These are phyloP conservation scores for Kryptopterus vitreolus DNA, from an alignment of 2,797 vertebrate genomes.

Conservation along the genomic window DNA sequence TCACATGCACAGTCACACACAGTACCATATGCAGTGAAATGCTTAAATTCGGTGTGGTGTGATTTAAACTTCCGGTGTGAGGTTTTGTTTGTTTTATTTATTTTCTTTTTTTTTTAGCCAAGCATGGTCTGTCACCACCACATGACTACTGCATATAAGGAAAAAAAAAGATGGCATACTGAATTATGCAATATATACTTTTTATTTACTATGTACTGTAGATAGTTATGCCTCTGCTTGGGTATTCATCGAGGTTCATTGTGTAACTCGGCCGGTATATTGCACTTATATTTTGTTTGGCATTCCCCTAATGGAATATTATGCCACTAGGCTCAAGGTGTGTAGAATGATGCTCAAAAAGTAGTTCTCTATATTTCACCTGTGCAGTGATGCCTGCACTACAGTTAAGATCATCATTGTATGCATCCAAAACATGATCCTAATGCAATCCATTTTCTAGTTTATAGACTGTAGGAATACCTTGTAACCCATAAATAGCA, in stretches of 20 bases:
- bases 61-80: background rate
- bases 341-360: background rate
- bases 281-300: background rate
- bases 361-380: conserved; percentile 6
- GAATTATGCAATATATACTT: background rate
- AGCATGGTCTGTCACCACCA: background rate
- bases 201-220: background rate
- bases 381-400: conserved; percentile 44
- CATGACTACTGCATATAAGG: background rate
- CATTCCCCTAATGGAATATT: background rate
- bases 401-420: conserved; percentile 57
- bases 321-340: background rate
- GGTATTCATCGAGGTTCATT: background rate
- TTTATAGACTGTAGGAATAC: background rate
- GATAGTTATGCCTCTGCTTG: background rate
- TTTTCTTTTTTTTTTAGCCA: too few relatives aligned
- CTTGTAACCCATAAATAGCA: background rate
- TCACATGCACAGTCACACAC: too few relatives aligned
- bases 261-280: background rate
- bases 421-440: conserved; percentile 34
- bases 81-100: background rate
- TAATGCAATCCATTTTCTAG: background rate
- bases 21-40: too few relatives aligned
- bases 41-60: too few relatives aligned
- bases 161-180: background rate